A percentile compares a stretch with the other conserved stretches of the same genome.
phyloP scores from a whole-genome alignment of 2,797 vertebrate species.

The Stomatorhinus walkeri region DNA sequence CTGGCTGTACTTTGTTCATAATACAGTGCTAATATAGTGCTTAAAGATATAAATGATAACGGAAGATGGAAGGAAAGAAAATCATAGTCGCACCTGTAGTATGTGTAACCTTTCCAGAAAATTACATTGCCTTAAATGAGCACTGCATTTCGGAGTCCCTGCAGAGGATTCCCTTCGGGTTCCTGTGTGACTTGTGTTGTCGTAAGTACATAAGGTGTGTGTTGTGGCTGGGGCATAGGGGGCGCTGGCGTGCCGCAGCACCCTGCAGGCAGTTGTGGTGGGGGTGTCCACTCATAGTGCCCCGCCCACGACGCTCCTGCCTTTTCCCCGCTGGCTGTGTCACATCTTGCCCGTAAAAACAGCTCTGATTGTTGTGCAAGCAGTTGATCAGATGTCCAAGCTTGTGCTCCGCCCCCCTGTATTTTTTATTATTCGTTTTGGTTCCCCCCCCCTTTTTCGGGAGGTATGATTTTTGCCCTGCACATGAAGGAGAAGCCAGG shows the following conservation, averaged over 20 bases:
- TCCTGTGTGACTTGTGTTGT: not conserved
- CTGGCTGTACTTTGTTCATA: not conserved
- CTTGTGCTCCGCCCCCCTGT: conserved; percentile 45
- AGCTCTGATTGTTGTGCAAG: conserved; percentile 41
- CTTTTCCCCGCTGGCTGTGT: not conserved
- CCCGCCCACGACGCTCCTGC: not conserved
- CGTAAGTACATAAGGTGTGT: not conserved
- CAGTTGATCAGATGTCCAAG: conserved; percentile 60
- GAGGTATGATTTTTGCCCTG: not conserved
- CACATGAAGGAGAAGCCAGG: not conserved
- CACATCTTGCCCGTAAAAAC: not conserved
- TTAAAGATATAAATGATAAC: not conserved
- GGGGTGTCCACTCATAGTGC: not conserved
- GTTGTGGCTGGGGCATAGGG: not conserved
- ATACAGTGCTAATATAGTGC: conserved; percentile 2
- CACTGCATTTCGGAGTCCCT: not conserved
- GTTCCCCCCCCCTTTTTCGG: conserved; percentile 30
- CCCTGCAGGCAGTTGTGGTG: not conserved
- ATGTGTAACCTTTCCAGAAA: not conserved
- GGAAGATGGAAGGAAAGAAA: conserved; percentile 6
- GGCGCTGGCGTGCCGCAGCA: not conserved
- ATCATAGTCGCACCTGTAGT: not conserved
- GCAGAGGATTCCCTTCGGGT: not conserved
- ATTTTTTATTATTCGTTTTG: conserved; percentile 28
- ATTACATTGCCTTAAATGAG: conserved; percentile 34